Conservation (phyloP, 2,888 invertebrate genomes). For the Actias luna region DNA sequence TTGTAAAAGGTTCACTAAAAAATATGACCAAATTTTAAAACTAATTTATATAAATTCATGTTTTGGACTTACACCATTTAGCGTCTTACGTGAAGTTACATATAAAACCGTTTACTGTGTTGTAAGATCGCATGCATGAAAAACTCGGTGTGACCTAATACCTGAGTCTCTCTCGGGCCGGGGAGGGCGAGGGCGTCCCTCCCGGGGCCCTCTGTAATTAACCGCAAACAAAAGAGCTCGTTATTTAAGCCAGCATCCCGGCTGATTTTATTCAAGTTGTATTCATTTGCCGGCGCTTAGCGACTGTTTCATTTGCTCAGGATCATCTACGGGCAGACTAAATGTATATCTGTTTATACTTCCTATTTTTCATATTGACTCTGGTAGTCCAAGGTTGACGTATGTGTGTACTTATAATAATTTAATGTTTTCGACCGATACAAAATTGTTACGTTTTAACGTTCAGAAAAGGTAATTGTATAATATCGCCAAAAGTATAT, state of each 20-base stretch:
- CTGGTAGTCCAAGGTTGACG: too few species aligned
- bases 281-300: conserved; percentile 22
- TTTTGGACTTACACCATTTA: neutral
- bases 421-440: too few species aligned
- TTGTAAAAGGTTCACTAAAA: neutral
- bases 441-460: too few species aligned
- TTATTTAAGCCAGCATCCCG: conserved; percentile 28
- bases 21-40: too few species aligned
- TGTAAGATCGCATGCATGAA: neutral
- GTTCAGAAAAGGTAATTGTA: too few species aligned
- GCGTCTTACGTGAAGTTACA: neutral
- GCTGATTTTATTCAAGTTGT: conserved; percentile 28
- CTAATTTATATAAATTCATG: too few species aligned
- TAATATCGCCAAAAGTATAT: too few species aligned
- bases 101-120: neutral
- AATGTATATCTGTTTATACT: neutral
- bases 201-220: conserved; percentile 25
- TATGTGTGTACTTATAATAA: too few species aligned
- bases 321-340: neutral
- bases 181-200: neutral
- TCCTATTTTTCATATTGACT: too few species aligned
- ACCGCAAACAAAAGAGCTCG: conserved; percentile 31
- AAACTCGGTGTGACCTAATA: conserved; percentile 1
- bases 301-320: conserved; percentile 15
- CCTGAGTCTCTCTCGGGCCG: neutral